phyloP scores from a whole-genome alignment of 2,797 vertebrate genomes.

The Sebastes itinus region DNA sequence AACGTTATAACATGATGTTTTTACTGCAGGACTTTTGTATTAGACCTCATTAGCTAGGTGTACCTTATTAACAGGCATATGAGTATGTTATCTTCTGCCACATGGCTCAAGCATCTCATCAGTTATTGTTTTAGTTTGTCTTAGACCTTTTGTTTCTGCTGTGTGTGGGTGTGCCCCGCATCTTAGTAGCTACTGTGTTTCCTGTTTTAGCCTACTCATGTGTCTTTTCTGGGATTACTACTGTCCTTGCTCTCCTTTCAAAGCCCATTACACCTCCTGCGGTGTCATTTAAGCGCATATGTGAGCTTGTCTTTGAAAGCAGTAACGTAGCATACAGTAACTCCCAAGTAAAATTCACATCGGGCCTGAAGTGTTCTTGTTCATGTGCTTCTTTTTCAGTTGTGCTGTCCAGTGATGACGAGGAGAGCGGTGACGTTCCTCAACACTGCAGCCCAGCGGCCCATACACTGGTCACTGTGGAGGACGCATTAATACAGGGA shows the following conservation, averaged over 20 bases:
- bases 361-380: neutral
- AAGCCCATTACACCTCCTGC: constrained; percentile 7
- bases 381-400: constrained; percentile 77
- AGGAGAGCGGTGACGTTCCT: constrained; percentile 67
- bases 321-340: neutral
- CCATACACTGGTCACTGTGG: constrained; percentile 35
- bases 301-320: neutral
- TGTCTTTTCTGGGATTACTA: constrained; percentile 21
- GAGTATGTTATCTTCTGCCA: neutral
- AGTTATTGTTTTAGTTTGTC: neutral
- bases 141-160: neutral
- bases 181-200: neutral
- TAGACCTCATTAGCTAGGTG: neutral
- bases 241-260: constrained; percentile 4
- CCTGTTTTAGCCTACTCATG: neutral
- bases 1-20: neutral
- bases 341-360: neutral
- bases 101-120: neutral
- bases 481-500: constrained; percentile 25
- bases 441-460: neutral
- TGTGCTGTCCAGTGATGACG: constrained; percentile 94
- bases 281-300: neutral
- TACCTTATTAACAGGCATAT: neutral
- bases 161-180: neutral
- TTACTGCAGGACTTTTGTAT: neutral